Percentiles rank a stretch among this genome's conserved stretches.
Conservation (phyloP, 1,140 invertebrate genomes). For the Pissodes strobi region DNA sequence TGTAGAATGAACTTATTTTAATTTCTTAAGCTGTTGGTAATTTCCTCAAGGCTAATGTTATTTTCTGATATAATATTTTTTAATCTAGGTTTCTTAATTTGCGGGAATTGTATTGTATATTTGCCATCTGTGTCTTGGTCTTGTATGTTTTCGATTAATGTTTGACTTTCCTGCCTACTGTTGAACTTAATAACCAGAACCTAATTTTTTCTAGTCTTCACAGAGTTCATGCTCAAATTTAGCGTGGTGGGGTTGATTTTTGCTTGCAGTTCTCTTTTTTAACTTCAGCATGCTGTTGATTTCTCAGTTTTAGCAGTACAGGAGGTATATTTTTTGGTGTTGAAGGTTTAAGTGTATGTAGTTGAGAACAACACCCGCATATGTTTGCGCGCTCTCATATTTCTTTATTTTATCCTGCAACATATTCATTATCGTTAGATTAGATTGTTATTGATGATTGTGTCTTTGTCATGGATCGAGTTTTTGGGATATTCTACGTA, state of each 20-base stretch:
- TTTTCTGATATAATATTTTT: not conserved
- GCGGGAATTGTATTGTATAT: not conserved
- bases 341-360: not conserved
- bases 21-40: not conserved
- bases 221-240: not conserved
- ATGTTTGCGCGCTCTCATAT: not conserved
- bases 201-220: not conserved
- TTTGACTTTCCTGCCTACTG: not conserved
- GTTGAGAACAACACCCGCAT: not conserved
- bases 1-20: not conserved
- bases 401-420: constrained; percentile 5
- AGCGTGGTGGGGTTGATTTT: not conserved
- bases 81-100: constrained; percentile 1
- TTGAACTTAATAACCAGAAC: not conserved
- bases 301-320: not conserved
- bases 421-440: constrained; percentile 4
- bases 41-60: not conserved
- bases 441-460: constrained; percentile 8
- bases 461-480: not conserved
- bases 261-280: not conserved
- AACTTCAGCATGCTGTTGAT: not conserved
- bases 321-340: not conserved
- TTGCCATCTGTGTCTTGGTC: not conserved
- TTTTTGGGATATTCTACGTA: constrained; percentile 8
- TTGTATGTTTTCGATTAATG: not conserved